Evolutionary conservation across 2,113 vertebrate species (phyloP), one percentile per base, ranked within the genome.

Genomic region (Tamias sibiricus): DNA sequence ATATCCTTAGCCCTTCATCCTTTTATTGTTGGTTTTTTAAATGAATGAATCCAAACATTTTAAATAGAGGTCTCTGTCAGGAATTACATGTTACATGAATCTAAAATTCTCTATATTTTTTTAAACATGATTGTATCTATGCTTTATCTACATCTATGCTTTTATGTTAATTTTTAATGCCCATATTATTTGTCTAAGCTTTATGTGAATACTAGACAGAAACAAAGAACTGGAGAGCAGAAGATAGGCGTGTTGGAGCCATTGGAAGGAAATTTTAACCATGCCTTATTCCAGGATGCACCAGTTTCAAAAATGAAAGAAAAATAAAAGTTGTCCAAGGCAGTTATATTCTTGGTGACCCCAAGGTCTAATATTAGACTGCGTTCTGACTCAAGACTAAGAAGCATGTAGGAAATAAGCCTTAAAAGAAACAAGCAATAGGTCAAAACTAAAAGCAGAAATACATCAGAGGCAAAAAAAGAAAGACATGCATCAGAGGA

Each of bases 111-210:
- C 62, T 85, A 0, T 49, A 32, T 28, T 69, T 54, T 54, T 49
- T 47, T 83, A 59, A 94, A 68, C 11, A 82, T 49, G 42, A 79
- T 47, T 47, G 3, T 62, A 85, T 30, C 28, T 77, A 64, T 81
- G 24, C 28, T 30, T 76, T 81, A 57, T 40, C 54, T 54, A 54
- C 22, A 11, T 62, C 24, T 62, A 28, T 57, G 54, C 2, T 62
- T 62, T 89, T 37, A 5, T 17, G 9, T 90, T 72, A 80, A 81
- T 37, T 77, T 96, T 85, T 19, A 68, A 77, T 52, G 32, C 10
- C 37, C 2, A 6, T 30, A 47, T 87, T 66, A 75, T 85, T 95
- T 92, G n/a, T 82, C 91, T 91, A 71, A 90, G 72, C 49, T n/a
- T 59, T 72, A 76, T 77, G 28, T 90, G 20, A 32, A 66, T 54